A percentile compares a stretch with the other conserved stretches of the same genome.
phyloP scores from a whole-genome alignment of 2,888 invertebrate species.

The Eumacrocentrus americanus region DNA sequence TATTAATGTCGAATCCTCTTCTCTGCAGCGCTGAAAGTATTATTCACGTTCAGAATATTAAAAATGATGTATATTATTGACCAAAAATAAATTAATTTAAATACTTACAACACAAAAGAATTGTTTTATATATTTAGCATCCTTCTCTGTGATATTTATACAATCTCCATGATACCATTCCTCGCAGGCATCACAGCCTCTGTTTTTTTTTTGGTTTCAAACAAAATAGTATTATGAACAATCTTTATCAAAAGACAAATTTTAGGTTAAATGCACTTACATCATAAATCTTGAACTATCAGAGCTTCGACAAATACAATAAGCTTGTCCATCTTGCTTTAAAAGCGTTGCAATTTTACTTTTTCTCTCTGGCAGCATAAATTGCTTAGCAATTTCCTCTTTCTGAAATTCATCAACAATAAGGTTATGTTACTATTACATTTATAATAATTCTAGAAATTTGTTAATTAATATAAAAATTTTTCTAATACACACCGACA shows the following conservation, averaged over 20 bases:
- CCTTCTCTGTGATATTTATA: slow-evolving; percentile 91
- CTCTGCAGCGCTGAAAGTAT: slow-evolving; percentile 73
- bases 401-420: slow-evolving; percentile 63
- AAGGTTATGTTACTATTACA: too few species aligned
- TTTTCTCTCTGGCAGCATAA: slow-evolving; percentile 86
- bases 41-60: too few species aligned
- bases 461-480: not conserved
- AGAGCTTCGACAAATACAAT: slow-evolving; percentile 93
- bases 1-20: slow-evolving; percentile 78
- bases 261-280: slow-evolving; percentile 63
- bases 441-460: too few species aligned
- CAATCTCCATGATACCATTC: slow-evolving; percentile 99
- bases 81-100: not conserved
- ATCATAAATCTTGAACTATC: slow-evolving; percentile 97
- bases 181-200: slow-evolving; percentile 95
- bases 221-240: too few species aligned
- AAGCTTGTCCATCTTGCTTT: slow-evolving; percentile 89
- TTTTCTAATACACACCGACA: slow-evolving; percentile 41
- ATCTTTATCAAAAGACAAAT: too few species aligned
- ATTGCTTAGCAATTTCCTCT: slow-evolving; percentile 89
- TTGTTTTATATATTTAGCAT: slow-evolving; percentile 90
- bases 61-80: not conserved
- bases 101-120: slow-evolving; percentile 79
- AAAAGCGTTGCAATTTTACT: slow-evolving; percentile 87
- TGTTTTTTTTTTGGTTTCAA: too few species aligned